Conservation (phyloP, 2,888 invertebrate species). For the Drosophila colorata region DNA sequence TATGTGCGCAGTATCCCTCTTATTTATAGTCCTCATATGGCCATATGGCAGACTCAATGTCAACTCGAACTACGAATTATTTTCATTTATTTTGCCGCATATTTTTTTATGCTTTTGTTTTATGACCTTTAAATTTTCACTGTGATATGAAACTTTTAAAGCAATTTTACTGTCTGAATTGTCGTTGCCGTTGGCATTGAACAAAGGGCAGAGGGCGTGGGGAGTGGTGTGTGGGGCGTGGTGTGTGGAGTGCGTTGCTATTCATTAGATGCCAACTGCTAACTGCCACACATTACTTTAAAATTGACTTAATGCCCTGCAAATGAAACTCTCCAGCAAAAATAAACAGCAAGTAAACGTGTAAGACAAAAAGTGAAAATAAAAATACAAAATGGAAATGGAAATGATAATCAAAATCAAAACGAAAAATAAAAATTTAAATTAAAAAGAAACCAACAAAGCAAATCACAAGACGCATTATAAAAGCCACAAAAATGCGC, state of each 20-base stretch:
- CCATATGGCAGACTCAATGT: neutral
- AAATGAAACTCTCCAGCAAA: conserved; percentile 21
- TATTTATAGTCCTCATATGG: neutral
- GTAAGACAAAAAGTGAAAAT: conserved; percentile 1
- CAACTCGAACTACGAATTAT: neutral
- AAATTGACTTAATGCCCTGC: conserved; percentile 34
- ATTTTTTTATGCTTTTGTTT: conserved; percentile 3
- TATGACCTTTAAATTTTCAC: conserved; percentile 32
- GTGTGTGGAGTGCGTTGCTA: conserved; percentile 19
- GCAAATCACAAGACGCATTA: conserved; percentile 11
- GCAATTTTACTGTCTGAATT: conserved; percentile 8
- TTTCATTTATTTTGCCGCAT: neutral
- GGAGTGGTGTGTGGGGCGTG: neutral
- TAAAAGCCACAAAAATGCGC: conserved; percentile 9
- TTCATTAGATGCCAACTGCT: conserved; percentile 40
- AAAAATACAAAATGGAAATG: conserved; percentile 2
- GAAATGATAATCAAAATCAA: conserved; percentile 12
- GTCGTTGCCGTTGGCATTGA: conserved; percentile 6
- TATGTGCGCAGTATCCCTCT: too few relatives aligned
- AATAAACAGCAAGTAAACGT: neutral
- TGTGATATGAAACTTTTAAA: conserved; percentile 19
- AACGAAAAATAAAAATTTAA: conserved; percentile 14
- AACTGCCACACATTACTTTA: conserved; percentile 16
- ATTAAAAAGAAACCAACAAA: conserved; percentile 27
- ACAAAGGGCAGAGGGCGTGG: neutral